Evolutionary conservation across 2,797 vertebrate species (phyloP).

Genomic region (Hydrophis major): DNA sequence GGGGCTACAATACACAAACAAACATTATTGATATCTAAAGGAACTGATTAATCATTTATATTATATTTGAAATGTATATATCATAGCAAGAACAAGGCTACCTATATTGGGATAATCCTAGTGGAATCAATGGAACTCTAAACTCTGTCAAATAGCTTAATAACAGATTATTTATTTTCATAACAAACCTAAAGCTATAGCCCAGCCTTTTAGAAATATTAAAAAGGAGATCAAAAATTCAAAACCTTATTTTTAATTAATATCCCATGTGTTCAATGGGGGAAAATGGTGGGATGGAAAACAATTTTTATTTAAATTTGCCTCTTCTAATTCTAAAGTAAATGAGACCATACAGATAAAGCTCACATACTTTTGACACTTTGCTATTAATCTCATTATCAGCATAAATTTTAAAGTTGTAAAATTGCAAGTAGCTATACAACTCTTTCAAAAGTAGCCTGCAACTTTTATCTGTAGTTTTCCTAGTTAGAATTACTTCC

Average conservation of each 20-base stretch:
- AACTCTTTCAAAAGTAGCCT: neutral
- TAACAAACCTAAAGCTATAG: neutral
- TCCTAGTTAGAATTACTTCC: neutral
- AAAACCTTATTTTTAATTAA: neutral
- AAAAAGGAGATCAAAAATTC: neutral
- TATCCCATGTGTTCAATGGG: neutral
- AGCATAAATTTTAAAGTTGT: neutral
- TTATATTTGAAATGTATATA: neutral
- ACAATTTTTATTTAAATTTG: neutral
- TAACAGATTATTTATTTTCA: neutral
- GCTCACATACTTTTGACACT: neutral
- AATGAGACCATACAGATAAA: neutral
- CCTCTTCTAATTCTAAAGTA: neutral
- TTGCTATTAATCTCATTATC: neutral
- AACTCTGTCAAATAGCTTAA: neutral
- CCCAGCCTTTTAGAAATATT: neutral
- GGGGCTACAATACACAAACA: constrained; percentile 78
- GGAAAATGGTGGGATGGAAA: neutral
- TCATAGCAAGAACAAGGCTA: neutral
- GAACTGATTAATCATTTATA: neutral
- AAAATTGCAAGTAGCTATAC: neutral
- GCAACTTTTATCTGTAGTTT: neutral
- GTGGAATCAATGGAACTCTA: neutral
- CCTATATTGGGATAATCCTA: neutral
- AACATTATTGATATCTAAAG: neutral